Evolutionary conservation across 2,888 invertebrate genomes (phyloP).

Genomic region (Eremobia ochroleuca): DNA sequence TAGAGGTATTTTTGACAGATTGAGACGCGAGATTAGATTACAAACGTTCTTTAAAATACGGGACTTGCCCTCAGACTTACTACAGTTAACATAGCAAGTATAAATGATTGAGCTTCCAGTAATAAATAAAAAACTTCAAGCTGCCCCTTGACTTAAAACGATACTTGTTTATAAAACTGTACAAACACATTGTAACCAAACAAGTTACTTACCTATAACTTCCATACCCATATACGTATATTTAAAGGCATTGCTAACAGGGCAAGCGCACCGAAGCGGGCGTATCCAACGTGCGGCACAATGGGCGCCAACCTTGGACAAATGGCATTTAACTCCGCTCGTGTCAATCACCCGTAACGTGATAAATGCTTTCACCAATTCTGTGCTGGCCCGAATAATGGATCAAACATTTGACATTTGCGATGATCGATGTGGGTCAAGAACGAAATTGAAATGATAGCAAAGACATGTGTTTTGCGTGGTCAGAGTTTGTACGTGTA

Average conservation of each 20-base stretch:
- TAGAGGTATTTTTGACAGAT: background rate
- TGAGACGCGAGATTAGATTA: background rate
- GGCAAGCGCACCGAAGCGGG: conserved; percentile 53
- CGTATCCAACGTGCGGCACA: conserved; percentile 70
- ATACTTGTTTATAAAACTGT: background rate
- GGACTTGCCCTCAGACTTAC: background rate
- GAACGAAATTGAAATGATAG: conserved; percentile 70
- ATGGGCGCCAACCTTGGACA: conserved; percentile 82
- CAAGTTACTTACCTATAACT: conserved; percentile 19
- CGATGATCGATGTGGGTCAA: conserved; percentile 84
- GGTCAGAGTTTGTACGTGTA: conserved; percentile 13
- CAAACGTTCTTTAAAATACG: background rate
- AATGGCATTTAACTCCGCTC: conserved; percentile 81
- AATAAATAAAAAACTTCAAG: background rate
- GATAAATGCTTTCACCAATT: conserved; percentile 80
- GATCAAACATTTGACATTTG: conserved; percentile 84
- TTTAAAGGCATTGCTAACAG: conserved; percentile 48
- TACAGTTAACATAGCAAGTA: background rate
- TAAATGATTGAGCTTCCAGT: background rate
- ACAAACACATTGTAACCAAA: conserved; percentile 8
- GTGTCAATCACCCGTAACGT: conserved; percentile 83
- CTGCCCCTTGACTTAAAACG: conserved; percentile 6
- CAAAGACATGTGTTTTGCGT: conserved; percentile 46
- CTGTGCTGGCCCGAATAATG: conserved; percentile 68
- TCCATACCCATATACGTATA: conserved; percentile 37